These are phyloP conservation scores for Ochropacha duplaris DNA, from an alignment of 2,888 invertebrate species.

Conservation along the genomic window DNA sequence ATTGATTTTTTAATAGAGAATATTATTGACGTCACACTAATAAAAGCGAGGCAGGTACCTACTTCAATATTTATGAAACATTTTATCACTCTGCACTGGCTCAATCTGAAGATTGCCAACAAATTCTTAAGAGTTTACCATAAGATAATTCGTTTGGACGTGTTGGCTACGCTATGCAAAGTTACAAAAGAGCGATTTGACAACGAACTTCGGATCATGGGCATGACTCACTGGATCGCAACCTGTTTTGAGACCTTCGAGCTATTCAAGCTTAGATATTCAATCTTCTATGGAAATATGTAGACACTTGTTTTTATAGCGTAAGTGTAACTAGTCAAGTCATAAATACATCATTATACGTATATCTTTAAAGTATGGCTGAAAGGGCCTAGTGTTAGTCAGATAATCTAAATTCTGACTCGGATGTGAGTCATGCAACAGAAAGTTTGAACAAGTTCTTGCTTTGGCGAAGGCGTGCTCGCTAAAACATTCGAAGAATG, in stretches of 20 bases:
- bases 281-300: constrained; percentile 10
- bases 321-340: not conserved
- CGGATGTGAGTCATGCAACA: constrained; percentile 73
- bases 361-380: not conserved
- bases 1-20: not conserved
- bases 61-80: not conserved
- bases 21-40: not conserved
- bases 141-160: constrained; percentile 14
- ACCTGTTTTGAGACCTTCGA: constrained; percentile 58
- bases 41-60: not conserved
- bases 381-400: constrained; percentile 36
- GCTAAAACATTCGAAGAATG: constrained; percentile 67
- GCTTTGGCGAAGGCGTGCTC: constrained; percentile 44
- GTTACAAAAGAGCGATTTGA: constrained; percentile 41
- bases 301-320: not conserved
- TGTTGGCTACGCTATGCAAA: constrained; percentile 20
- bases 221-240: constrained; percentile 48
- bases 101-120: constrained; percentile 4
- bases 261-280: constrained; percentile 36
- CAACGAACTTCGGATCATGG: constrained; percentile 29
- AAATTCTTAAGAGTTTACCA: constrained; percentile 13
- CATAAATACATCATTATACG: not conserved
- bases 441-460: constrained; percentile 48
- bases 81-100: not conserved
- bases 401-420: constrained; percentile 56